Percentiles rank a stretch among this genome's conserved stretches.
Evolutionary conservation across 2,888 invertebrate genomes (phyloP).

Genomic region (Phytoseiulus persimilis): DNA sequence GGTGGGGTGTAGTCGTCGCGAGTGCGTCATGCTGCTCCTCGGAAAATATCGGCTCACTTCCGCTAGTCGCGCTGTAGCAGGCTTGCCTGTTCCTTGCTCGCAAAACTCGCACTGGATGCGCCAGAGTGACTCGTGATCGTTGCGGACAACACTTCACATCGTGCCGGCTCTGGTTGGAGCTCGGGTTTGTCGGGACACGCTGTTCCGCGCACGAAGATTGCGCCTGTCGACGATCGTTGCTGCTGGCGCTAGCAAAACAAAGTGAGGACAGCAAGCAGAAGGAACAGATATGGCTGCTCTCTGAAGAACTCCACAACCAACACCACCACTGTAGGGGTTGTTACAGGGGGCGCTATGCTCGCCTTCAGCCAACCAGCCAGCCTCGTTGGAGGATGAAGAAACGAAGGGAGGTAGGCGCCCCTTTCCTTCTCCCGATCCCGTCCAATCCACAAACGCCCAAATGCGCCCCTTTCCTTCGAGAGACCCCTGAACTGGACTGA

Average conservation of each 20-base stretch:
- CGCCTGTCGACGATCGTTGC: background rate
- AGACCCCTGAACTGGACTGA: background rate
- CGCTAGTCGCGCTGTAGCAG: background rate
- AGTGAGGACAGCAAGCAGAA: background rate
- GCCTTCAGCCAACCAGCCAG: background rate
- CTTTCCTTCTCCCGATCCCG: background rate
- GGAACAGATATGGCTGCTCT: constrained; percentile 5
- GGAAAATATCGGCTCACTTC: background rate
- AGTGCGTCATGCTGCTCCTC: background rate
- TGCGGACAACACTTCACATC: background rate
- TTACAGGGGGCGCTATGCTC: background rate
- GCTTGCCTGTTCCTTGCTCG: background rate
- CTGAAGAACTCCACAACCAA: background rate
- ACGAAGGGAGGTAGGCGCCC: background rate
- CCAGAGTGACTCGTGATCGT: background rate
- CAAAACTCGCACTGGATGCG: background rate
- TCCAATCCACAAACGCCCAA: background rate
- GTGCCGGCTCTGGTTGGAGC: background rate
- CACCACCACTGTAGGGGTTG: background rate
- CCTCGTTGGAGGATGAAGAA: constrained; percentile 5
- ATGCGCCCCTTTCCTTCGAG: background rate
- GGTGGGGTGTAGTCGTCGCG: constrained; percentile 19
- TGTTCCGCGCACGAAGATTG: background rate
- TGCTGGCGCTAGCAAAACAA: background rate
- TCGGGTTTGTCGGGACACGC: background rate